phyloP scores from a whole-genome alignment of 1,140 invertebrate genomes.

The Drosophila kanapiae region DNA sequence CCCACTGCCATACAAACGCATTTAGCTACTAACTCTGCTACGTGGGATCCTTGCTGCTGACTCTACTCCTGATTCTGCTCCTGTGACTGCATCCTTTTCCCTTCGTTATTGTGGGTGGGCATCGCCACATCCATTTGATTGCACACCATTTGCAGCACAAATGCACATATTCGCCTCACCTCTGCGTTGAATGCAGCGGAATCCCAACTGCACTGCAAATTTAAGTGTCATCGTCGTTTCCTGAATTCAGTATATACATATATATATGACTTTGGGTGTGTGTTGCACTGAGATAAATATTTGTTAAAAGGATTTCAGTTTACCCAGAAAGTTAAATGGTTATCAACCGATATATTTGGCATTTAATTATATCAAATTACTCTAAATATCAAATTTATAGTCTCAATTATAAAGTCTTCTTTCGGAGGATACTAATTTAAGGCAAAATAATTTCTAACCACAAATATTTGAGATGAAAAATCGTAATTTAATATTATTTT shows the following conservation, averaged over 20 bases:
- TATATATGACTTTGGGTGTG: not conserved
- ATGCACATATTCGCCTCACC: slow-evolving; percentile 28
- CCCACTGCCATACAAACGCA: not conserved
- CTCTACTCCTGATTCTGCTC: slow-evolving; percentile 2
- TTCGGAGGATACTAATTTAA: too few relatives aligned
- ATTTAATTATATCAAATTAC: too few relatives aligned
- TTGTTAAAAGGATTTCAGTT: too few relatives aligned
- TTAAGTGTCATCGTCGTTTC: slow-evolving; percentile 50
- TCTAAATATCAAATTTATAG: too few relatives aligned
- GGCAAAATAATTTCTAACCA: too few relatives aligned
- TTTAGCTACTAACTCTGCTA: slow-evolving; percentile 8
- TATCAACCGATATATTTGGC: too few relatives aligned
- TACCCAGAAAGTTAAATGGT: too few relatives aligned
- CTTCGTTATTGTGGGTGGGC: slow-evolving; percentile 46
- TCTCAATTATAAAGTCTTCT: too few relatives aligned
- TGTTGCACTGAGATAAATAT: not conserved
- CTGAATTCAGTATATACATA: slow-evolving; percentile 7
- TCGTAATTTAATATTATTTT: not conserved
- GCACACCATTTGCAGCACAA: slow-evolving; percentile 73
- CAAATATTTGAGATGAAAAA: not conserved
- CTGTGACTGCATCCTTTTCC: not conserved
- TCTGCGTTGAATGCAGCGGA: slow-evolving; percentile 35
- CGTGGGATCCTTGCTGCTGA: not conserved
- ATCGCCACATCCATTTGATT: slow-evolving; percentile 66
- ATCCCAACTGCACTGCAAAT: slow-evolving; percentile 39